Evolutionary conservation across 2,797 vertebrate genomes (phyloP).

Genomic region (Siniperca obscura): DNA sequence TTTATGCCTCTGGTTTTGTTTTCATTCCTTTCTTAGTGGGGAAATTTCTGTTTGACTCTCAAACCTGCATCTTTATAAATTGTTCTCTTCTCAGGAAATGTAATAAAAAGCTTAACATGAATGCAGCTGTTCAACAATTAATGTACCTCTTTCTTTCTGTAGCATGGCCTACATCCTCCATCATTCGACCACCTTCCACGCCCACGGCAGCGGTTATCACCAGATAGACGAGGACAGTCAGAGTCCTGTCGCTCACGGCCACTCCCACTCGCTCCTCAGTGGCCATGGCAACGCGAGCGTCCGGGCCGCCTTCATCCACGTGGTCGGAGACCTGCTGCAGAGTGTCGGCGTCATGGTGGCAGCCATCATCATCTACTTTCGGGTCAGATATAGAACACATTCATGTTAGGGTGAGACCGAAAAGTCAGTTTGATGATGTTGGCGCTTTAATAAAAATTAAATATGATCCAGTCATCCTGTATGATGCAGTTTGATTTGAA

Average conservation of each 20-base stretch:
- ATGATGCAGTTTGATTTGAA: not conserved
- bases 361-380: slow-evolving; percentile 93
- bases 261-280: slow-evolving; percentile 77
- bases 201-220: slow-evolving; percentile 87
- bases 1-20: no score
- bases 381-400: slow-evolving; percentile 85
- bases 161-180: slow-evolving; percentile 98
- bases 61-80: no score
- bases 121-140: no score
- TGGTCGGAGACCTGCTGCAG: slow-evolving; percentile 96
- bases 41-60: no score
- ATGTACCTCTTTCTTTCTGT: slow-evolving; percentile 1
- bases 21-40: no score
- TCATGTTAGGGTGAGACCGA: slow-evolving; percentile 49
- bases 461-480: not conserved
- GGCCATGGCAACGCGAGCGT: slow-evolving; percentile 92
- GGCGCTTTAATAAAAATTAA: not conserved
- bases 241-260: slow-evolving; percentile 77
- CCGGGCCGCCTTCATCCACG: slow-evolving; percentile 94
- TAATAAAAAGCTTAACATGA: no score
- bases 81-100: not conserved
- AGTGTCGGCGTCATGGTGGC: slow-evolving; percentile 94
- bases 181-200: slow-evolving; percentile 89
- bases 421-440: slow-evolving; percentile 14
- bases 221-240: slow-evolving; percentile 86